Percentiles rank a stretch among this genome's conserved stretches.
Conservation (phyloP, 2,113 vertebrate species). For the Ranitomeya imitator region DNA sequence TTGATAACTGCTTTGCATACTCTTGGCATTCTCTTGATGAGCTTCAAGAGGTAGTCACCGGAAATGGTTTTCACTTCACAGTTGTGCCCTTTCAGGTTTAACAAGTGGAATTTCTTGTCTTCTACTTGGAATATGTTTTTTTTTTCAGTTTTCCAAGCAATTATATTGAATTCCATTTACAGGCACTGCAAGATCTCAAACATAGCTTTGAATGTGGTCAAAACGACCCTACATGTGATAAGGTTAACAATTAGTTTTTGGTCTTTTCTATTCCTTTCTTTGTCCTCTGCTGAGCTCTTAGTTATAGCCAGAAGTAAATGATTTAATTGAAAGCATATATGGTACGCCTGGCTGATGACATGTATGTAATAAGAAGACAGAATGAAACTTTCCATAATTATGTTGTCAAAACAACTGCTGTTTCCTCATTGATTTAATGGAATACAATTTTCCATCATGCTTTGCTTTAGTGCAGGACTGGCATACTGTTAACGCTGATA, state of each 20-base stretch:
- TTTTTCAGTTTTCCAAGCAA: no score
- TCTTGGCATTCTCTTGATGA: no score
- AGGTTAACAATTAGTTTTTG: background rate
- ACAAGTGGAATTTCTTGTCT: no score
- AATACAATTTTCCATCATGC: background rate
- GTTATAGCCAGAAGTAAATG: background rate
- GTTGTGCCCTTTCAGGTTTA: no score
- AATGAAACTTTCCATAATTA: constrained; percentile 1
- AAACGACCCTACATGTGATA: no score
- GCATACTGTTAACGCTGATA: background rate
- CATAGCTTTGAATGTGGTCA: no score
- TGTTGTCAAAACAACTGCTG: constrained; percentile 12
- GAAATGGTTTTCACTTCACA: no score
- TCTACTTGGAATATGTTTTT: no score
- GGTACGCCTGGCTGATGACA: background rate
- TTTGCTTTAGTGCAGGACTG: background rate
- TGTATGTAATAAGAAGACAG: background rate
- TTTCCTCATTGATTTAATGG: background rate
- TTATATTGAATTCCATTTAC: no score
- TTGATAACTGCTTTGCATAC: no score
- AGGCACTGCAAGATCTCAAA: no score
- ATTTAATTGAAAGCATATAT: constrained; percentile 1
- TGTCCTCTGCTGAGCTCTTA: background rate
- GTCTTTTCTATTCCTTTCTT: background rate
- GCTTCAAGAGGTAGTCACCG: no score